Evolutionary conservation across 2,113 vertebrate species (phyloP).

Genomic region (Rostratula benghalensis): DNA sequence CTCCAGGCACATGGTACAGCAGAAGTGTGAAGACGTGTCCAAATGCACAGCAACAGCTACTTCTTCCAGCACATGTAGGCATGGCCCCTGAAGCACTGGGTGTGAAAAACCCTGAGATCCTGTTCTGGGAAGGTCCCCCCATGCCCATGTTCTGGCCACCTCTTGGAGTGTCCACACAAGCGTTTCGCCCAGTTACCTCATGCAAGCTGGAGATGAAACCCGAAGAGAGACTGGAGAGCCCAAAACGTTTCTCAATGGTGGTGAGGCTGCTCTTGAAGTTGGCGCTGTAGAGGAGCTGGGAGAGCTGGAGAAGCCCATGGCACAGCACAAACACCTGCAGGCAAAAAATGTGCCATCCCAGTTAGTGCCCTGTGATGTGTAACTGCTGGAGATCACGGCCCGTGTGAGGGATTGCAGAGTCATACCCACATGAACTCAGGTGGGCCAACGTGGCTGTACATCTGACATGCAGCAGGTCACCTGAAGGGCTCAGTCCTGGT

Average conservation of each 20-base stretch:
- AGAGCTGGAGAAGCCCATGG: slow-evolving; percentile 91
- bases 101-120: background rate
- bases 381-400: background rate
- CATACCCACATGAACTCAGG: accelerated
- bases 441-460: accelerated
- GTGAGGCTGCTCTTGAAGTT: slow-evolving; percentile 98
- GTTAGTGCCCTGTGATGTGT: background rate
- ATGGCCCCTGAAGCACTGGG: background rate
- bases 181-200: slow-evolving; percentile 78
- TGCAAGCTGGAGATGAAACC: slow-evolving; percentile 95
- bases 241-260: slow-evolving; percentile 95
- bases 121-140: background rate
- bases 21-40: background rate
- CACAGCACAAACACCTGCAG: slow-evolving; percentile 91
- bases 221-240: slow-evolving; percentile 92
- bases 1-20: accelerated
- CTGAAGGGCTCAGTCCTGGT: background rate
- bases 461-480: background rate
- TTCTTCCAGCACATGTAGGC: background rate
- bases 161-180: accelerated
- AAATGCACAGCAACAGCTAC: background rate
- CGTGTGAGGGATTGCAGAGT: accelerated
- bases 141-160: accelerated
- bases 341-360: background rate
- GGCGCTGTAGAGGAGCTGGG: slow-evolving; percentile 91